Evolutionary conservation across 2,888 invertebrate genomes (phyloP), one percentile per base, ranked within the genome.

Genomic region (Euzetes globulus): DNA sequence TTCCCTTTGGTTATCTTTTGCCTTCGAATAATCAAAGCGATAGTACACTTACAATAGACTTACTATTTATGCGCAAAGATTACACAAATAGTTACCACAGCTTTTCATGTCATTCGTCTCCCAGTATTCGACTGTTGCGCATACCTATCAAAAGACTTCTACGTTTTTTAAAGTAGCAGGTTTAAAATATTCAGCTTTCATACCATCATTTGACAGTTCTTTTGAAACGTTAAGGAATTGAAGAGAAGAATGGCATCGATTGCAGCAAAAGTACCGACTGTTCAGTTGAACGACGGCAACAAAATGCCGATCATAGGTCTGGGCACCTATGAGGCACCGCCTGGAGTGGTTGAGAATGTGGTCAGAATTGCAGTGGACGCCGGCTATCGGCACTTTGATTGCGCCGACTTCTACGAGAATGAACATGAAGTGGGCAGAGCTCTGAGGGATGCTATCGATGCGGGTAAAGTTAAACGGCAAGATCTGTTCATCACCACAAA

Each of bases 241-340:
- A 2, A 19, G 19, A 13, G 4, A 41, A 41, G 19, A 19, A 68
- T 68, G 68, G 37, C 68, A 37, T 37, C 41, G 41, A 41, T 68
- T n/a, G 68, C 68, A 13, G 22, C 9, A 5, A 68, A 68, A 68
- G 72, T 72, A 11, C 72, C 72, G 27, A 27, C 29, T 4, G 6
- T 72, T 47, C n/a, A 17, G 15, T 37, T 80, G 11, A 77, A 72
- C 50, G 77, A 77, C 77, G 80, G 80, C 2, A 71, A 75, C 41
- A 73, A 77, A 37, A 77, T 81, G 47, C 81, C 81, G 7, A 72
- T 79, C 17, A 63, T 81, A 45, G 81, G 81, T 11, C 75, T 81
- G 17, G 81, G 81, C 17, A 81, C 81, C 19, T 81, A 79, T 78
- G 79, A 79, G 76, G 72, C 89, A 0, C 86, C 87, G 75, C 89